Evolutionary conservation across 2,888 invertebrate genomes (phyloP).

Genomic region (Drosophila mimetica): DNA sequence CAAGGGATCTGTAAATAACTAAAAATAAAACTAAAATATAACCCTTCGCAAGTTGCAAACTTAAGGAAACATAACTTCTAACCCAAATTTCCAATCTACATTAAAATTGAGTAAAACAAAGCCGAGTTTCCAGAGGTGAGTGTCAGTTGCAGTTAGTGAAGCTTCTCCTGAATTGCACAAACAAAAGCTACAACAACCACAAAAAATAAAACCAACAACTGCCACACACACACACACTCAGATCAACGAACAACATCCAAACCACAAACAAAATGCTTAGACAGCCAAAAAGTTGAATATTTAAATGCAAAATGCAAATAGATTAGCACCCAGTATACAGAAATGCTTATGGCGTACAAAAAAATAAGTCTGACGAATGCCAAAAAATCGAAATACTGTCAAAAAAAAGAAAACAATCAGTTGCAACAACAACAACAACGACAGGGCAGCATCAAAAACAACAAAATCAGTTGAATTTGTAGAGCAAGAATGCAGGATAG

Average conservation of each 20-base stretch:
- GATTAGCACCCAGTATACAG: slow-evolving; percentile 57
- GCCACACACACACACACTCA: slow-evolving; percentile 31
- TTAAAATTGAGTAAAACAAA: slow-evolving; percentile 5
- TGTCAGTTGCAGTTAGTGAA: slow-evolving; percentile 29
- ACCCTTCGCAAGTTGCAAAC: background rate
- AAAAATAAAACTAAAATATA: background rate
- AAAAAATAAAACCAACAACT: slow-evolving; percentile 40
- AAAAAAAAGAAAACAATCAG: slow-evolving; percentile 20
- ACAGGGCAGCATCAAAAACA: background rate
- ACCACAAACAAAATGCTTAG: slow-evolving; percentile 56
- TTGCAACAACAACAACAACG: slow-evolving; percentile 35
- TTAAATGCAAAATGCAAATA: slow-evolving; percentile 71
- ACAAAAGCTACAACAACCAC: slow-evolving; percentile 44
- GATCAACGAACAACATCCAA: slow-evolving; percentile 16
- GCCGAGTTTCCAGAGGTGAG: slow-evolving; percentile 34
- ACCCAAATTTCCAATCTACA: background rate
- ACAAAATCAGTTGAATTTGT: slow-evolving; percentile 14
- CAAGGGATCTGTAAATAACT: background rate
- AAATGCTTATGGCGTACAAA: slow-evolving; percentile 29
- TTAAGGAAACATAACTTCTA: background rate
- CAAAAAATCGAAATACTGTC: slow-evolving; percentile 21
- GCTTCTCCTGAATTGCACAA: slow-evolving; percentile 37
- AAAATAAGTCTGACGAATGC: slow-evolving; percentile 31
- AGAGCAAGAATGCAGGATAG: slow-evolving; percentile 4
- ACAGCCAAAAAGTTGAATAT: slow-evolving; percentile 47